Percentiles rank a stretch among this genome's conserved stretches.
These are phyloP conservation scores for Podarcis cretensis DNA, from an alignment of 2,113 vertebrate genomes.

Conservation along the genomic window DNA sequence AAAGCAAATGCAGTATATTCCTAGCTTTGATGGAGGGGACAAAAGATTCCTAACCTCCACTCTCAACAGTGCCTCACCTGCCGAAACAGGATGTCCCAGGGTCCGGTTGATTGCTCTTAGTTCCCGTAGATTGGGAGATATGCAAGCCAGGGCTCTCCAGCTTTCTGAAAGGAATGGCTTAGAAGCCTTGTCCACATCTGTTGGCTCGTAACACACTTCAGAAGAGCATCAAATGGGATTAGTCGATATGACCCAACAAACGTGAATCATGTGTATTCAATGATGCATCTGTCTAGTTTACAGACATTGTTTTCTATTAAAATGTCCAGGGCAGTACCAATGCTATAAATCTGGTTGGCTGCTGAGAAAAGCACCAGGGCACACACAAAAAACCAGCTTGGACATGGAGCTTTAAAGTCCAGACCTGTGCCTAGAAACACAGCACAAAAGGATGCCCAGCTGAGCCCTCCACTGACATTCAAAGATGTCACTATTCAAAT, in stretches of 20 bases:
- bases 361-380: background rate
- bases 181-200: conserved; percentile 84
- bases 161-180: conserved; percentile 89
- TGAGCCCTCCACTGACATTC: background rate
- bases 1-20: background rate
- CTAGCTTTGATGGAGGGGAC: background rate
- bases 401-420: background rate
- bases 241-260: background rate
- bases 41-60: background rate
- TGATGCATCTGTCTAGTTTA: background rate
- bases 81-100: conserved; percentile 79
- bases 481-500: background rate
- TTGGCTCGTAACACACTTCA: conserved; percentile 91
- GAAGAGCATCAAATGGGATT: conserved; percentile 56
- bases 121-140: conserved; percentile 88
- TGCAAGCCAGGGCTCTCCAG: conserved; percentile 86
- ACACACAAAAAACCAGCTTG: too few relatives aligned
- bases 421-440: too few relatives aligned
- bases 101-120: conserved; percentile 83
- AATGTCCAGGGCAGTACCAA: background rate
- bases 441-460: too few relatives aligned
- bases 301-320: background rate
- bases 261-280: background rate
- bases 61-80: conserved; percentile 74
- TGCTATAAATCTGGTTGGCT: too few relatives aligned